Conservation (phyloP, 2,888 invertebrate species). For the Strigamia transsilvanica region DNA sequence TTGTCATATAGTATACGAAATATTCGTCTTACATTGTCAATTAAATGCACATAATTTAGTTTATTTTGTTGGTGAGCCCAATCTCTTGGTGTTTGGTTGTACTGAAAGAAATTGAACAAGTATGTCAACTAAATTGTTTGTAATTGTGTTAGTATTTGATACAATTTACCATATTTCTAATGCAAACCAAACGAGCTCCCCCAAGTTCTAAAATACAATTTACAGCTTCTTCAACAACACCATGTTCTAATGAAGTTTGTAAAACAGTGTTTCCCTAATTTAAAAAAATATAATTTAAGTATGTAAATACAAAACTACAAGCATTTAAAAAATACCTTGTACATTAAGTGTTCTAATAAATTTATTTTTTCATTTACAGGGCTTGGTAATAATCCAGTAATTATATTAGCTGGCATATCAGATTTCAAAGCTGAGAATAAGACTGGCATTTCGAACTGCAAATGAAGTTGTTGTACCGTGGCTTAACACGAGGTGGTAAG, state of each 20-base stretch:
- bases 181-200: conserved; percentile 57
- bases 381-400: conserved; percentile 56
- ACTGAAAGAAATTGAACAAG: conserved; percentile 50
- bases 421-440: conserved; percentile 56
- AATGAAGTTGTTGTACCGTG: background rate
- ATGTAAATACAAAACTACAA: background rate
- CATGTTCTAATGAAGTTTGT: conserved; percentile 57
- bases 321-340: conserved; percentile 54
- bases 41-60: conserved; percentile 54
- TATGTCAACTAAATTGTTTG: background rate
- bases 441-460: conserved; percentile 57
- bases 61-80: conserved; percentile 52
- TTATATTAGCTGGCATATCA: conserved; percentile 53
- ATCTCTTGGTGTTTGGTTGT: conserved; percentile 56
- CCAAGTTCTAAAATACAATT: conserved; percentile 56
- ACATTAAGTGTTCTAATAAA: conserved; percentile 56
- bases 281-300: background rate
- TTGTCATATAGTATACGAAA: background rate
- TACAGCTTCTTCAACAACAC: conserved; percentile 56
- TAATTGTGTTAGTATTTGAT: no score
- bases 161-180: conserved; percentile 56
- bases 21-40: conserved; percentile 54
- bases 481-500: background rate
- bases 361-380: conserved; percentile 53
- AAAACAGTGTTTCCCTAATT: conserved; percentile 57